Evolutionary conservation across 2,113 vertebrate species (phyloP).

Genomic region (Notarius lentiginosus): DNA sequence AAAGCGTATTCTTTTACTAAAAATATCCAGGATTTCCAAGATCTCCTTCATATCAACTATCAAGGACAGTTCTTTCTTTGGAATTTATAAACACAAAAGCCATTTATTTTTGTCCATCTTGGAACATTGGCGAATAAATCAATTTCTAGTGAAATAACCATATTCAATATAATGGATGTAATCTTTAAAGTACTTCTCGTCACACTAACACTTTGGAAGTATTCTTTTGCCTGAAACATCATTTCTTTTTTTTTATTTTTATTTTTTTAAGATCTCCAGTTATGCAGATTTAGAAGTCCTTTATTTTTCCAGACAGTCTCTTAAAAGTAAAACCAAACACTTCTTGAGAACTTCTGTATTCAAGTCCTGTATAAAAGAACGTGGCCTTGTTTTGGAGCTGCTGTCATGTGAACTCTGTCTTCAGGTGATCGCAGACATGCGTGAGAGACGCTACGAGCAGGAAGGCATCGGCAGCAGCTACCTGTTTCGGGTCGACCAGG

Average conservation of each 20-base stretch:
- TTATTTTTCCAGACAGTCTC: neutral
- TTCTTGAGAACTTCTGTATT: neutral
- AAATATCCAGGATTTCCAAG: neutral
- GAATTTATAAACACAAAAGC: neutral
- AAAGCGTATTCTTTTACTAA: neutral
- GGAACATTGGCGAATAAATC: neutral
- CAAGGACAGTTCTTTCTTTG: neutral
- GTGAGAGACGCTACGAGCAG: conserved; percentile 90
- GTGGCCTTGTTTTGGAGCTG: conserved; percentile 5
- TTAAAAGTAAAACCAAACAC: neutral
- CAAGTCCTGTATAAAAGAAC: neutral
- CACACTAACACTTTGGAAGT: neutral
- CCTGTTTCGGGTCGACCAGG: conserved; percentile 93
- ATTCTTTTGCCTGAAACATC: neutral
- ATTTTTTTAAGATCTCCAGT: neutral
- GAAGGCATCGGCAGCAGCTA: conserved; percentile 98
- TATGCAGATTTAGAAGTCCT: neutral
- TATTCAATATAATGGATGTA: too few relatives aligned
- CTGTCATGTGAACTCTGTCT: neutral
- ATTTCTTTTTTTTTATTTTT: too few relatives aligned
- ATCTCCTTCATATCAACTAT: neutral
- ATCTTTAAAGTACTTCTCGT: neutral
- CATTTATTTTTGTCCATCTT: neutral
- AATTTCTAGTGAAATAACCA: neutral
- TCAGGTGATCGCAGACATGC: conserved; percentile 95